Percentiles rank a stretch among this genome's conserved stretches.
Evolutionary conservation across 2,797 vertebrate species (phyloP).

Genomic region (Ceyx erithaca): DNA sequence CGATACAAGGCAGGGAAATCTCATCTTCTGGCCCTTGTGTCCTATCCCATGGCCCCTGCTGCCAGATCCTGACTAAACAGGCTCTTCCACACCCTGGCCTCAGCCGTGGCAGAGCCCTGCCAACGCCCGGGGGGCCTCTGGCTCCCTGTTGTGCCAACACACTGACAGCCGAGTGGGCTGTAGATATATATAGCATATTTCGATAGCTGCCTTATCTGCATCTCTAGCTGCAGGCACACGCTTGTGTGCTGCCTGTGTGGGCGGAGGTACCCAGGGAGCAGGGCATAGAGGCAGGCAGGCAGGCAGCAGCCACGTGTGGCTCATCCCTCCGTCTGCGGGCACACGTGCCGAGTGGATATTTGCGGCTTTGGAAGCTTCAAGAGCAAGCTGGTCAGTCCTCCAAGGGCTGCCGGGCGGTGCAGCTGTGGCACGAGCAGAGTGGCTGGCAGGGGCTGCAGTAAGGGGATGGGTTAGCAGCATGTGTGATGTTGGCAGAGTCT

Average conservation of each 20-base stretch:
- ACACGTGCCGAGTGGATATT: fast-evolving
- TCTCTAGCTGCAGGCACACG: not conserved
- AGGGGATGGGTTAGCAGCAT: not conserved
- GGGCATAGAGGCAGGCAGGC: not conserved
- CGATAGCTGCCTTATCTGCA: not conserved
- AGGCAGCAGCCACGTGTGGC: not conserved
- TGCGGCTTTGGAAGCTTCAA: not conserved
- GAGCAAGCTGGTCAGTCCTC: not conserved
- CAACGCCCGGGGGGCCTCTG: not conserved
- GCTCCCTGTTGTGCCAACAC: not conserved
- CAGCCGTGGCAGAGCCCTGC: fast-evolving
- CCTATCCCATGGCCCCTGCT: fast-evolving
- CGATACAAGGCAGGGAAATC: not conserved
- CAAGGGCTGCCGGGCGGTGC: fast-evolving
- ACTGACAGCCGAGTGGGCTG: not conserved
- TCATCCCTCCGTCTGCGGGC: fast-evolving
- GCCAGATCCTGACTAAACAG: not conserved
- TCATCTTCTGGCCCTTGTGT: not conserved
- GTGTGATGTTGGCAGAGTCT: not conserved
- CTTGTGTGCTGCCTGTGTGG: not conserved
- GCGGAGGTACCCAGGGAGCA: not conserved
- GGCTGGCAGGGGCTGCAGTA: fast-evolving
- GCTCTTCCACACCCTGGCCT: not conserved
- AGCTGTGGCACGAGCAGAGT: fast-evolving
- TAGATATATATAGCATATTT: not conserved